Base-by-base conservation (phyloP, 2,888 invertebrate genomes). In the Gymnocheta viridis region DNA sequence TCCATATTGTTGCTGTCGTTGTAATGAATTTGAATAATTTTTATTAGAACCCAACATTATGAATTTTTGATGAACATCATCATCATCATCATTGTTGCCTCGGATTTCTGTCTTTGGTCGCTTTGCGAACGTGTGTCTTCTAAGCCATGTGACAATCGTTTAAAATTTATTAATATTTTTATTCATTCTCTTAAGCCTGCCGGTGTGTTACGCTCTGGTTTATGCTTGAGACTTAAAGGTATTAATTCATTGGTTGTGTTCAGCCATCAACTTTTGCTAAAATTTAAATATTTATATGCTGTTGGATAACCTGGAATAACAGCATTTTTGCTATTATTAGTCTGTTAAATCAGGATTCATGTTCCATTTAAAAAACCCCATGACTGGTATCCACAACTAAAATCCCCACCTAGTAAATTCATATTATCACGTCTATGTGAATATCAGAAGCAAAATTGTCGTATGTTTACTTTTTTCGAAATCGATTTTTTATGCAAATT, bases 21-120 rank as follows among this genome's bases (percentile, higher is more conserved):
- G 73, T 58, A 66, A 74, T 64, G 74, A 89, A 89, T 89, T 89
- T 90, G 89, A 89, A 89, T 89, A 89, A 89, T 90, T 89, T 89
- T 89, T 89, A 89, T 84, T 81, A 81, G 69, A 81, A 64, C 44
- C 81, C 62, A 84, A 81, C 81, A 69, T 89, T 90, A 89, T 89
- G 89, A 89, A 89, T 90, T 89, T 89, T 88, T 89, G 89, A 90
- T 89, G 89, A 89, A 47, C n/a, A n/a, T 35, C 66, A 41, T 44
- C 54, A 44, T 62, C 56, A n/a, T 76, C 47, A 3, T 54, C 29
- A 19, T 66, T 83, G 85, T 69, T 83, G 79, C 29, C 84, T 29
- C 32, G 19, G 41, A n/a, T 70, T 70, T 70, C 35, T 27, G 24
- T 67, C 12, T 41, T 49, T 51, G 56, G 69, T 66, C 51, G 49